Percentiles rank a stretch among this genome's conserved stretches.
These are phyloP conservation scores for Rhyzopertha dominica DNA, from an alignment of 1,140 invertebrate species.

Conservation along the genomic window DNA sequence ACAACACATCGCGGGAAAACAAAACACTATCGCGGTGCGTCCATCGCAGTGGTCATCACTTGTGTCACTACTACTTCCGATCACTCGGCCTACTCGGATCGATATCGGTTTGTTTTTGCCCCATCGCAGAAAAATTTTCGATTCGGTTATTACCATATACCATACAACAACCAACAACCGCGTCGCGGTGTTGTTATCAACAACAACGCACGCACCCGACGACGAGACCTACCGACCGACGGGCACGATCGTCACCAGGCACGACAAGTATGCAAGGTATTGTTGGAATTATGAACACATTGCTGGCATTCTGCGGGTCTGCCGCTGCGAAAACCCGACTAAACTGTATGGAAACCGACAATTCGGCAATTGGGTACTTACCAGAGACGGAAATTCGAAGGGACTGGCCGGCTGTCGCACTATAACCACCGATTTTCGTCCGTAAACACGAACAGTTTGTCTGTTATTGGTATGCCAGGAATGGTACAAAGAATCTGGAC, in stretches of 20 bases:
- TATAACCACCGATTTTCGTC: slow-evolving; percentile 62
- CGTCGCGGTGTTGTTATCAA: too few species aligned
- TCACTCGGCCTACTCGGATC: too few species aligned
- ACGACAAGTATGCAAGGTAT: slow-evolving; percentile 76
- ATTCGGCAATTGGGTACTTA: slow-evolving; percentile 56
- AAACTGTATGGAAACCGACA: slow-evolving; percentile 54
- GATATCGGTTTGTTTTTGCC: too few species aligned
- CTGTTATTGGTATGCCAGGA: slow-evolving; percentile 88
- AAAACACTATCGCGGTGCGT: too few species aligned
- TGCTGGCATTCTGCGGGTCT: slow-evolving; percentile 62
- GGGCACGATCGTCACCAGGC: slow-evolving; percentile 49
- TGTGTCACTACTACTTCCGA: too few species aligned
- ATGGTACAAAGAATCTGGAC: slow-evolving; percentile 92
- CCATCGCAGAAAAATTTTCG: too few species aligned
- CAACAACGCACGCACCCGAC: slow-evolving; percentile 6
- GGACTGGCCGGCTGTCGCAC: slow-evolving; percentile 52
- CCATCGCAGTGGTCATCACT: too few species aligned
- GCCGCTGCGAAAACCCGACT: slow-evolving; percentile 49
- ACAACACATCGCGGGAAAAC: too few species aligned
- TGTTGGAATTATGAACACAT: slow-evolving; percentile 69
- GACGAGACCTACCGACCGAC: slow-evolving; percentile 36
- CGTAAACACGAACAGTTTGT: slow-evolving; percentile 72
- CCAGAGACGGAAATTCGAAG: slow-evolving; percentile 58
- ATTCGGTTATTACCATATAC: too few species aligned
- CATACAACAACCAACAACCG: too few species aligned